These are phyloP conservation scores for Luidia sarsii DNA, from an alignment of 53 echinoderm and acorn worm genomes.

Conservation along the genomic window DNA sequence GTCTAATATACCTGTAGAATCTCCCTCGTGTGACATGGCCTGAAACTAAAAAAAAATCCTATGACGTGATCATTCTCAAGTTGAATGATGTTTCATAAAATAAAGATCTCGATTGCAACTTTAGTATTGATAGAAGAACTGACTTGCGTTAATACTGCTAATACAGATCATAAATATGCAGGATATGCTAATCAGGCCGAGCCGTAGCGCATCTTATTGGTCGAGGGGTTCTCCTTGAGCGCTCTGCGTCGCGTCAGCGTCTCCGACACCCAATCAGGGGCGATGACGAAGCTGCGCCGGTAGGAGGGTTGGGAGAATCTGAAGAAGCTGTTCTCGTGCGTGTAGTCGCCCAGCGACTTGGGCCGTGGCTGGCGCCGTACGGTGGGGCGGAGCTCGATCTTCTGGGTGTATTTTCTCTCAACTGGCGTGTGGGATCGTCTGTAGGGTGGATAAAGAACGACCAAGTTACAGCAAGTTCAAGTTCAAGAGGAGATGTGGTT, in stretches of 20 bases:
- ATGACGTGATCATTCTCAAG: too few species aligned
- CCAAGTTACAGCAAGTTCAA: not conserved
- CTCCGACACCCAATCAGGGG: conserved; percentile 97
- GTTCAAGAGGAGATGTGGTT: too few species aligned
- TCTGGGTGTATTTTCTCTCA: conserved; percentile 36
- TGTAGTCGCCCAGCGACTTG: conserved; percentile 63
- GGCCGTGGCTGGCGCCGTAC: conserved; percentile 49
- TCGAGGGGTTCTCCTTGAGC: conserved; percentile 36
- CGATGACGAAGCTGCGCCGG: conserved; percentile 80
- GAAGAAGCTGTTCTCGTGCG: conserved; percentile 83
- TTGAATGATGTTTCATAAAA: too few species aligned
- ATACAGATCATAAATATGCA: conserved; percentile 3
- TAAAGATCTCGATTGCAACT: too few species aligned
- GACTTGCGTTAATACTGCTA: too few species aligned
- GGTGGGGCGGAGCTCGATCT: conserved; percentile 39
- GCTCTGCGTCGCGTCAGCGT: conserved; percentile 69
- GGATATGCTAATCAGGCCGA: conserved; percentile 35
- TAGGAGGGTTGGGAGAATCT: conserved; percentile 51
- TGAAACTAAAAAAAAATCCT: too few species aligned
- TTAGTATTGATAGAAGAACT: too few species aligned
- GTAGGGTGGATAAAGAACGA: not conserved
- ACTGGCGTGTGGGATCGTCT: conserved; percentile 12
- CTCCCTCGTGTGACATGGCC: too few species aligned
- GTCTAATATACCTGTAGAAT: too few species aligned
- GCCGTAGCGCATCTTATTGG: conserved; percentile 51